Base-by-base conservation (phyloP, 2,888 invertebrate genomes). In the Ectropis crepuscularia region DNA sequence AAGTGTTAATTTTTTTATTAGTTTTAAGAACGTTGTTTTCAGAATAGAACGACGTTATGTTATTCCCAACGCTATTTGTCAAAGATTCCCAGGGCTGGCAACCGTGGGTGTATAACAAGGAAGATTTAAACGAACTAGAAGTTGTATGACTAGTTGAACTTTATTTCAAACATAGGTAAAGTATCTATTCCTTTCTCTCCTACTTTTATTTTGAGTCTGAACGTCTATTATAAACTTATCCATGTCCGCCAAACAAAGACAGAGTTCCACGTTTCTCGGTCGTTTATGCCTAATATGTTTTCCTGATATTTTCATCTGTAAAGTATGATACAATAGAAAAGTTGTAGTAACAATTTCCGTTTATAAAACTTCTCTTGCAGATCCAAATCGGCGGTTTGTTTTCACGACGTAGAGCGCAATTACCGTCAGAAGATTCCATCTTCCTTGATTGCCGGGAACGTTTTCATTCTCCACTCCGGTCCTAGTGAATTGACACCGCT, bases 351-450 rank as follows among this genome's bases (percentile, higher is more conserved):
- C 16, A 28, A 28, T 2, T 28, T 28, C 16, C 4, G 4, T 28
- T 28, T 28, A 2, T 28, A 28, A 28, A 28, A 28, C 16, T 28
- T 28, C 16, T 28, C 16, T 28, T 4, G 16, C 4, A 28, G 41
- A 36, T 37, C n/a, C 41, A 43, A 41, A 61, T 48, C 11, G 28
- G 54, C 39, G 45, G 43, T 12, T 51, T 47, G 53, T 42, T 53
- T 53, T 9, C 49, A 41, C 55, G 61, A 55, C 55, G 53, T n/a
- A 38, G 51, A 43, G 41, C 50, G 6, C 55, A 57, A 55, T 50
- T 45, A 51, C 42, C 53, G 53, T 59, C 47, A 16, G 28, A 38
- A 49, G 37, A 43, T 38, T 53, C 53, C 42, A 42, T 54, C 54
- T 16, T 60, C 42, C 53, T 36, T 54, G 43, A 61, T 54, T 43